These are phyloP conservation scores for Tetropium fuscum DNA, from an alignment of 2,888 invertebrate species.

Conservation along the genomic window DNA sequence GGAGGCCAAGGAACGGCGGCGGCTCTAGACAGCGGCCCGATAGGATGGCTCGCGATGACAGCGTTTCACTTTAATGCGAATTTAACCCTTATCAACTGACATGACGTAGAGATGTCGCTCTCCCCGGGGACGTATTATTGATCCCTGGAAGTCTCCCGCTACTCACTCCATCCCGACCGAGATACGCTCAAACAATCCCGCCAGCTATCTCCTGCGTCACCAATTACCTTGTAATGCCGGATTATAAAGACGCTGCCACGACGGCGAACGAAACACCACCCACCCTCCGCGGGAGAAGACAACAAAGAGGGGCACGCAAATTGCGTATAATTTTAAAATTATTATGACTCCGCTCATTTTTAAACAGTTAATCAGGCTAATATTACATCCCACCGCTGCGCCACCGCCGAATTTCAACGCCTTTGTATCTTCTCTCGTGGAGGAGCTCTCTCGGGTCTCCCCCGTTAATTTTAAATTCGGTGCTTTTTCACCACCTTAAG, in stretches of 20 bases:
- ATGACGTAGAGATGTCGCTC: constrained; percentile 57
- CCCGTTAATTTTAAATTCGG: too few species aligned
- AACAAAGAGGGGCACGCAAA: constrained; percentile 23
- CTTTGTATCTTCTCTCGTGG: too few species aligned
- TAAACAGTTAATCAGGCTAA: constrained; percentile 11
- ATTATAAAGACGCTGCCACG: constrained; percentile 21
- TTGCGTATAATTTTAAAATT: constrained; percentile 18
- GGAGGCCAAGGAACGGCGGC: constrained; percentile 12
- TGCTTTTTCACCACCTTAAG: too few species aligned
- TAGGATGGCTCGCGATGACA: constrained; percentile 42
- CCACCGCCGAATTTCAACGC: background rate
- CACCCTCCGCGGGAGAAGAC: constrained; percentile 8
- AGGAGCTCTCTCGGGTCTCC: too few species aligned
- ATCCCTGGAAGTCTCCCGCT: constrained; percentile 45
- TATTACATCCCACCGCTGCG: constrained; percentile 4
- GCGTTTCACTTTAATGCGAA: constrained; percentile 63
- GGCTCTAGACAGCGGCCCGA: constrained; percentile 16
- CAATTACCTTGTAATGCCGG: constrained; percentile 29
- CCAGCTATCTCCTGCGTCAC: constrained; percentile 16
- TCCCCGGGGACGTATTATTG: constrained; percentile 57
- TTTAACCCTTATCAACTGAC: constrained; percentile 68
- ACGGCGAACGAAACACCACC: constrained; percentile 19
- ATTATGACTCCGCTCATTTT: background rate
- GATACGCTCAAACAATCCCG: constrained; percentile 26
- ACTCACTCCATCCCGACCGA: constrained; percentile 41